Evolutionary conservation across 2,888 invertebrate species (phyloP).

Genomic region (Octonoba sinensis): DNA sequence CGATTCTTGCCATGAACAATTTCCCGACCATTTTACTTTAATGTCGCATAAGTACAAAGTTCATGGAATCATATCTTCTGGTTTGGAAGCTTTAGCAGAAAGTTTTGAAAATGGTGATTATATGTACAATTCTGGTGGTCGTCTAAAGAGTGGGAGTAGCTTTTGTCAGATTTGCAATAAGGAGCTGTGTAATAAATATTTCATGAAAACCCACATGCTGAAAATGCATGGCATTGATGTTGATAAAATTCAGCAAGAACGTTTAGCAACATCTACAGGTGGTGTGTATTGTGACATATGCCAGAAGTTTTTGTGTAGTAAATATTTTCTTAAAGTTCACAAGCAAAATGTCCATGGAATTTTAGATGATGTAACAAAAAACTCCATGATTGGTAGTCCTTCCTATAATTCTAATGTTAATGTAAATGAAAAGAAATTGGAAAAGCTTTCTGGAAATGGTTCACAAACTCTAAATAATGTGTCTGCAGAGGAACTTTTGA

Average conservation of each 20-base stretch:
- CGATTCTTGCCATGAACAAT: conserved; percentile 51
- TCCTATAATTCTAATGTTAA: conserved; percentile 12
- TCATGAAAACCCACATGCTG: conserved; percentile 99
- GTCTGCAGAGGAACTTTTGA: neutral
- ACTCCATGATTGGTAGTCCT: conserved; percentile 11
- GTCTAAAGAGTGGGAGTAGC: conserved; percentile 73
- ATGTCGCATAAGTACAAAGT: conserved; percentile 39
- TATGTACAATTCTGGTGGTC: neutral
- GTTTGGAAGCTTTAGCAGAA: conserved; percentile 34
- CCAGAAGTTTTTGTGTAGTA: conserved; percentile 97
- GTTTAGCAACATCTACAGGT: conserved; percentile 73
- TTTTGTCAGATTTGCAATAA: conserved; percentile 98
- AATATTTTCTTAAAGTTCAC: conserved; percentile 96
- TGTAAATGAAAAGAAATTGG: conserved; percentile 39
- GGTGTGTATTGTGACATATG: conserved; percentile 97
- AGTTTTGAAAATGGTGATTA: conserved; percentile 40
- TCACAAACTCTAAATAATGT: conserved; percentile 3
- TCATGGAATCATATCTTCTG: conserved; percentile 45
- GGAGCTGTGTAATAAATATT: conserved; percentile 99
- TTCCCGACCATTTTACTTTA: conserved; percentile 31
- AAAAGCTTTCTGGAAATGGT: conserved; percentile 24
- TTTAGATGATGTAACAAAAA: conserved; percentile 77
- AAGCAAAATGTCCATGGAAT: conserved; percentile 98
- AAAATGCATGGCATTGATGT: conserved; percentile 97
- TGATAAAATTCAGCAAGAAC: conserved; percentile 77